A percentile compares a stretch with the other conserved stretches of the same genome.
These are phyloP conservation scores for Schizaphis graminum DNA, from an alignment of 2,888 invertebrate species.

Conservation along the genomic window DNA sequence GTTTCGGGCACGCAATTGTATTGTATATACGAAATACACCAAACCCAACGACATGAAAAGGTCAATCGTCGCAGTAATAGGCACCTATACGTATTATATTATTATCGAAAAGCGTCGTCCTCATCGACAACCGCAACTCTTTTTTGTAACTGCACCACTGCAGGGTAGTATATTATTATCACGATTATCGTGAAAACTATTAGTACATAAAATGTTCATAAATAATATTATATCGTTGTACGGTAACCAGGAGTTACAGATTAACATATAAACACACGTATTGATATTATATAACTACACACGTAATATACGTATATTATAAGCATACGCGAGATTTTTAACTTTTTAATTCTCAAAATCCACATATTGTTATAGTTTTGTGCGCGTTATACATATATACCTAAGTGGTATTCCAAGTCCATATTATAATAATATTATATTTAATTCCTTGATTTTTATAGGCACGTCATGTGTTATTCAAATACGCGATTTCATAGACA, in stretches of 20 bases:
- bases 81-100: neutral
- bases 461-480: neutral
- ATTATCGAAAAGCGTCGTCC: constrained; percentile 33
- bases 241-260: neutral
- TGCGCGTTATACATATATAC: neutral
- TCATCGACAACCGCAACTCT: constrained; percentile 9
- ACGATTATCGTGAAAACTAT: neutral
- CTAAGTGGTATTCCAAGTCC: neutral
- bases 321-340: neutral
- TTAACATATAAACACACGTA: neutral
- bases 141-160: neutral
- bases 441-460: constrained; percentile 12
- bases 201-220: neutral
- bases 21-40: neutral
- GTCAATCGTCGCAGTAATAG: constrained; percentile 38
- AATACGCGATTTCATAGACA: neutral
- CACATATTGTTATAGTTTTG: neutral
- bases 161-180: neutral
- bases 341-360: neutral
- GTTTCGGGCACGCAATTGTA: constrained; percentile 43
- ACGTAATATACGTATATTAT: too few species aligned
- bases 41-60: constrained; percentile 38
- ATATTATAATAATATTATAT: neutral
- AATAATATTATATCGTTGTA: neutral
- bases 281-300: neutral